Evolutionary conservation across 2,797 vertebrate species (phyloP), one percentile per base, ranked within the genome.

Genomic region (Sebastes taczanowskii): DNA sequence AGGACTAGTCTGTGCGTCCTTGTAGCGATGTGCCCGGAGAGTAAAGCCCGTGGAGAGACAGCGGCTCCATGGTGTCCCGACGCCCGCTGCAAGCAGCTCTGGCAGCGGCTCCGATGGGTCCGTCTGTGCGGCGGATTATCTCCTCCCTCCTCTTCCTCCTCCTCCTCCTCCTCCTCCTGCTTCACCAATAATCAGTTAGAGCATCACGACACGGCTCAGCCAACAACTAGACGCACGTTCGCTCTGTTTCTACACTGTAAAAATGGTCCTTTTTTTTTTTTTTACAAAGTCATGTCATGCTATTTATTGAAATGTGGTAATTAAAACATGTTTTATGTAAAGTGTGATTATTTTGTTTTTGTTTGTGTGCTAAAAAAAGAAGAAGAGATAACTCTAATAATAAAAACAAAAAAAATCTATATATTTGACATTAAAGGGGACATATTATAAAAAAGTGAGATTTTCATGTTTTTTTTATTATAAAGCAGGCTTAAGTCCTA

Each of bases 81-180:
- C 80, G 75, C 76, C 83, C 84, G 88, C 90, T 78, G 81, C 80
- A 91, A 25, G 88, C 86, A 62, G 94, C 89, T 89, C 95, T 96
- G 95, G 94, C 94, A 94, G 92, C n/a, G 95, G 94, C 94, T 89
- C 88, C 93, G 94, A 95, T 92, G 94, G 95, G 91, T 96, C 97
- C 95, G 96, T 97, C 96, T 96, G 97, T 93, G 97, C 96, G 93
- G 18, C 93, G 95, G 96, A 97, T 97, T 96, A 98, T 96, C 96
- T 94, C 96, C 95, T 94, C 96, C 97, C 95, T 95, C 95, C 88
- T 34, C 20, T 3, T 22, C 30, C 34, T 25, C 61, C 96, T 94
- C 96, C 95, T 94, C 96, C 95, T 94, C 96, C 10, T 25, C 23
- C 96, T 95, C 95, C 95, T 93, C 94, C 87, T 95, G 94, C 95